Evolutionary conservation across 2,113 vertebrate species (phyloP).

Genomic region (Eptesicus fuscus): DNA sequence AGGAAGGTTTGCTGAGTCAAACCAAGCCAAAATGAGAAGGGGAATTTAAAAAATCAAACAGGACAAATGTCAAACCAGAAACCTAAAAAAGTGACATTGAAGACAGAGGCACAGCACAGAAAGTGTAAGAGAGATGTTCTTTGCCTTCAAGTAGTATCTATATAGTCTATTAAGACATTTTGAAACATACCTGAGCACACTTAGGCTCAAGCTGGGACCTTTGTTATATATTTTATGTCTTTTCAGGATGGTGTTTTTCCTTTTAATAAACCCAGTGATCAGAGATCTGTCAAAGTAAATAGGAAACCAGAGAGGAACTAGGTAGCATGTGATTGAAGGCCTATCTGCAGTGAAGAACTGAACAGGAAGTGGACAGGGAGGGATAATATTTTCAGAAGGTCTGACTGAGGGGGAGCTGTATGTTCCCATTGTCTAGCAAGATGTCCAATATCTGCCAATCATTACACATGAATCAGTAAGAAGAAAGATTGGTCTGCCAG

Average conservation of each 20-base stretch:
- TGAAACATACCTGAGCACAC: background rate
- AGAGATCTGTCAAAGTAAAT: slow-evolving; percentile 28
- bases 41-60: background rate
- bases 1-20: background rate
- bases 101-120: background rate
- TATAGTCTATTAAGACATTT: background rate
- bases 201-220: background rate
- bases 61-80: slow-evolving; percentile 1
- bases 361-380: background rate
- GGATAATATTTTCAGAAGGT: background rate
- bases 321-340: background rate
- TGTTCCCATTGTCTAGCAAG: background rate
- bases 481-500: background rate
- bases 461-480: background rate
- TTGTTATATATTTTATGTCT: background rate
- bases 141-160: background rate
- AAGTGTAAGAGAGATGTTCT: background rate
- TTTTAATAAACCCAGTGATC: background rate
- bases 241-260: background rate
- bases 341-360: slow-evolving; percentile 17
- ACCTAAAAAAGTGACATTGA: background rate
- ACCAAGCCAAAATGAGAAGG: background rate
- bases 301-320: slow-evolving; percentile 2
- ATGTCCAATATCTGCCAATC: background rate
- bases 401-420: background rate